Evolutionary conservation across 2,797 vertebrate species (phyloP).

Genomic region (Poliocrania exsul): DNA sequence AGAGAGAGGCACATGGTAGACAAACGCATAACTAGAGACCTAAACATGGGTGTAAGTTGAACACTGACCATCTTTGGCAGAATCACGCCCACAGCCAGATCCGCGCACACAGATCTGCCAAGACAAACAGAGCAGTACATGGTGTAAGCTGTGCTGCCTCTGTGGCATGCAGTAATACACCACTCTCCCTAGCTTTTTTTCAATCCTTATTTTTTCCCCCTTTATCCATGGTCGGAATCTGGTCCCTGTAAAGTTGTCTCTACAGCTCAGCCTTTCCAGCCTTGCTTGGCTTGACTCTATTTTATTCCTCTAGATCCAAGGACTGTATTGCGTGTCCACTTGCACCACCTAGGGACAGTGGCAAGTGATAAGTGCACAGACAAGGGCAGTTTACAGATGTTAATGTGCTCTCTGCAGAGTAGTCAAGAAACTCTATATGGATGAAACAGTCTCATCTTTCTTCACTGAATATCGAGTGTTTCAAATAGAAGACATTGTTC

Average conservation of each 20-base stretch:
- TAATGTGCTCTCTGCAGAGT: neutral
- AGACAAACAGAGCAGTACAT: slow-evolving; percentile 73
- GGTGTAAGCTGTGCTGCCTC: slow-evolving; percentile 64
- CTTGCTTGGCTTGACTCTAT: neutral
- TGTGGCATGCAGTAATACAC: slow-evolving; percentile 58
- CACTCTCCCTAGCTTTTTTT: neutral
- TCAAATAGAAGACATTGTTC: neutral
- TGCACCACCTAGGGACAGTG: neutral
- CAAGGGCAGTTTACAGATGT: neutral
- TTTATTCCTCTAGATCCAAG: neutral
- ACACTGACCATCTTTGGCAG: slow-evolving; percentile 71
- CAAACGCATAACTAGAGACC: slow-evolving; percentile 65
- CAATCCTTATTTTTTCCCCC: neutral
- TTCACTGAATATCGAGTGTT: neutral
- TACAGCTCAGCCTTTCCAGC: neutral
- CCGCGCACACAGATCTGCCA: slow-evolving; percentile 69
- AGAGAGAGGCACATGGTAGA: slow-evolving; percentile 67
- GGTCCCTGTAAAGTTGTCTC: neutral
- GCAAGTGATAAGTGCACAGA: neutral
- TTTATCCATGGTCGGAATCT: neutral
- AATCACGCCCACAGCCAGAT: slow-evolving; percentile 69
- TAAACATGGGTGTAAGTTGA: slow-evolving; percentile 63
- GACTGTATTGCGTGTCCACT: rapidly evolving
- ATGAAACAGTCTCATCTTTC: neutral
- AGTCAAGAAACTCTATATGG: neutral